Evolutionary conservation across 2,888 invertebrate genomes (phyloP).

Genomic region (Euproctis similis): DNA sequence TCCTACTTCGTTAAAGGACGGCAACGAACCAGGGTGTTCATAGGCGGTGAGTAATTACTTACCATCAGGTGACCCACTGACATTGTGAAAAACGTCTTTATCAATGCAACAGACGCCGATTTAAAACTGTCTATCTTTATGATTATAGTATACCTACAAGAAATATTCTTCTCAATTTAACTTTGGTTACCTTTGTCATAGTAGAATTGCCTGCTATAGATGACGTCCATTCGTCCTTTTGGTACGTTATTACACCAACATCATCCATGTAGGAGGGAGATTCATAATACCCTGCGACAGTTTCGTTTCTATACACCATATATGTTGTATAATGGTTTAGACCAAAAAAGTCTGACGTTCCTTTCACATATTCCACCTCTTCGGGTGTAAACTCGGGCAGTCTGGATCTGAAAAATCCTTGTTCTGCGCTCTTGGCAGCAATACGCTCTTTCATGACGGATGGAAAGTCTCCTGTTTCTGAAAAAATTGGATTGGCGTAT

Average conservation of each 20-base stretch:
- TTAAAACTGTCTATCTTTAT: too few species aligned
- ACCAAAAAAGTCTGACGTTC: slow-evolving; percentile 80
- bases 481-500: slow-evolving; percentile 78
- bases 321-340: slow-evolving; percentile 80
- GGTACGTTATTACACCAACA: slow-evolving; percentile 14
- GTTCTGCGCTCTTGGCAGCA: slow-evolving; percentile 68
- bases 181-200: slow-evolving; percentile 42
- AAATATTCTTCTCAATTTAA: too few species aligned
- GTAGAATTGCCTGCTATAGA: slow-evolving; percentile 7
- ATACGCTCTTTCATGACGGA: slow-evolving; percentile 73
- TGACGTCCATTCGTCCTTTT: slow-evolving; percentile 13
- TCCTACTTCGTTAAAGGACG: too few species aligned
- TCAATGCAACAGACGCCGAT: too few species aligned
- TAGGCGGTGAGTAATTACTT: too few species aligned
- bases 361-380: slow-evolving; percentile 76
- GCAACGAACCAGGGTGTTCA: too few species aligned
- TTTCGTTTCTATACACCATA: slow-evolving; percentile 46
- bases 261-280: slow-evolving; percentile 33
- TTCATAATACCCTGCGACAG: slow-evolving; percentile 15
- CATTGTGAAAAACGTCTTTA: too few species aligned
- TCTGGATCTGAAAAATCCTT: slow-evolving; percentile 74
- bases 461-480: slow-evolving; percentile 77
- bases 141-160: too few species aligned
- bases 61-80: too few species aligned
- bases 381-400: slow-evolving; percentile 74